A percentile compares a stretch with the other conserved stretches of the same genome.
phyloP scores from a whole-genome alignment of 2,797 vertebrate genomes.

The Gallirallus australis region DNA sequence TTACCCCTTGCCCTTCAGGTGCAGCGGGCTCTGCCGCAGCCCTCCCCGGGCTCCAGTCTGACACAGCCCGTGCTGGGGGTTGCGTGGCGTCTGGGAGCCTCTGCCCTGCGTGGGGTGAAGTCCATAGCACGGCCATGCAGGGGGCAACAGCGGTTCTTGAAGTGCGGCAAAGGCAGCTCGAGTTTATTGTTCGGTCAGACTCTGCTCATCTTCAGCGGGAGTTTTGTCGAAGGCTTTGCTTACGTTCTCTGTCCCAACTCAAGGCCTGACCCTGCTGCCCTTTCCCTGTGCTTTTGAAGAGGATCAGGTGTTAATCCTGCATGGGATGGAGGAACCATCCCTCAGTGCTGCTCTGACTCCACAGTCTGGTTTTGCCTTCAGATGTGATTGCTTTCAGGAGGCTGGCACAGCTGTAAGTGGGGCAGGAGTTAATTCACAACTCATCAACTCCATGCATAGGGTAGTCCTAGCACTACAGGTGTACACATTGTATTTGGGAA shows the following conservation, averaged over 20 bases:
- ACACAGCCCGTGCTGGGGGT: rapidly evolving
- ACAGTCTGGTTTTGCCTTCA: background rate
- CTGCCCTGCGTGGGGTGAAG: background rate
- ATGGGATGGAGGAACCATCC: background rate
- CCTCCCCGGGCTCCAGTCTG: background rate
- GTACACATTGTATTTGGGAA: background rate
- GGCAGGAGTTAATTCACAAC: background rate
- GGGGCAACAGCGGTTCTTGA: background rate
- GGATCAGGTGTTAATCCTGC: background rate
- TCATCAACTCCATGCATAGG: background rate
- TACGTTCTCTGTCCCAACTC: background rate
- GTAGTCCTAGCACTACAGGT: background rate
- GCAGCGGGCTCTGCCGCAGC: background rate
- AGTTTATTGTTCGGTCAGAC: background rate
- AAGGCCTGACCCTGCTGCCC: background rate
- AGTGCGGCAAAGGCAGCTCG: background rate
- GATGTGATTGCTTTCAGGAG: background rate
- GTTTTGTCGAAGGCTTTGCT: background rate
- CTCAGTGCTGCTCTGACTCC: background rate
- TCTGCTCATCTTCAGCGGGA: rapidly evolving
- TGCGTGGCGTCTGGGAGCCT: background rate
- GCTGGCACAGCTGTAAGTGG: background rate
- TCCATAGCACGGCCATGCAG: rapidly evolving
- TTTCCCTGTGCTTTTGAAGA: background rate
- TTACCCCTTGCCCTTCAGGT: rapidly evolving